Conservation (phyloP, 2,113 vertebrate genomes). For the Cyanistes caeruleus region DNA sequence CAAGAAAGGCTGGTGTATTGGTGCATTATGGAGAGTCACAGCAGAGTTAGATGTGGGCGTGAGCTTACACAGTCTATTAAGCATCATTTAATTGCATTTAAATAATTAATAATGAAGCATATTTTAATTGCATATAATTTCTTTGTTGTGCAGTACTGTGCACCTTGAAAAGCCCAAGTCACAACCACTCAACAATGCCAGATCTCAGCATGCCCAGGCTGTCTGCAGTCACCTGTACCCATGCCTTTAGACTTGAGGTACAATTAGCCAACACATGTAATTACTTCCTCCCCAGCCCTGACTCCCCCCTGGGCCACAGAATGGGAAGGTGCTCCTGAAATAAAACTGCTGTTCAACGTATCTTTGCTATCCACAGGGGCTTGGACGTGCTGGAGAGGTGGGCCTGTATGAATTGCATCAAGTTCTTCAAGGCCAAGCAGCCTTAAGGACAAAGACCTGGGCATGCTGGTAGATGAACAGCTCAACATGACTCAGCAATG, state of each 20-base stretch:
- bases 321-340: neutral
- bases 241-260: neutral
- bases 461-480: neutral
- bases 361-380: neutral
- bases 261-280: neutral
- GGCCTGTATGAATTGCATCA: neutral
- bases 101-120: constrained; percentile 30
- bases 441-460: neutral
- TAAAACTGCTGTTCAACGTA: neutral
- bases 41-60: neutral
- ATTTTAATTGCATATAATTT: constrained; percentile 20
- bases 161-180: neutral
- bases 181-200: neutral
- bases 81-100: constrained; percentile 30
- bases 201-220: neutral
- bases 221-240: neutral
- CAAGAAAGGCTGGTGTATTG: neutral
- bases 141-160: neutral
- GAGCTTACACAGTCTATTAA: constrained; percentile 19
- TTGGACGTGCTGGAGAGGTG: neutral
- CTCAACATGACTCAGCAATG: neutral
- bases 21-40: neutral
- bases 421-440: neutral
- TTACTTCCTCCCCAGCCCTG: neutral
- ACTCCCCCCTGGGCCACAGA: neutral